Evolutionary conservation across 2,113 vertebrate genomes (phyloP), one percentile per base, ranked within the genome.

Genomic region (Cynopterus brachyotis): DNA sequence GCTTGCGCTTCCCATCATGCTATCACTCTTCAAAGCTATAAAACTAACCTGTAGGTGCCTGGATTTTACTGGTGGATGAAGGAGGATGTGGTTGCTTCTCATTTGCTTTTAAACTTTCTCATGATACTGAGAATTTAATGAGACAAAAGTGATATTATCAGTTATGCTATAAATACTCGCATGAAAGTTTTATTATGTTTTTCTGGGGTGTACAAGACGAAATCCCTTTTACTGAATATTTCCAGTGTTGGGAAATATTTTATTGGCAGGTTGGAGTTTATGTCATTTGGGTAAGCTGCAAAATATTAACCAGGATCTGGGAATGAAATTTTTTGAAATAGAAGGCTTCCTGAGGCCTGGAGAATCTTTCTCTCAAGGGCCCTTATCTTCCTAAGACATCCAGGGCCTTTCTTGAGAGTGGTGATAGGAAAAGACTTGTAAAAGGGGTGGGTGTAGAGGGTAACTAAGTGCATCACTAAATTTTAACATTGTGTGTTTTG

Each of bases 41-140:
- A 72, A 90, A 60, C 17, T 60, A 60, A 0, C 94, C 67, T 92
- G 16, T 28, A 90, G 40, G 84, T 73, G 66, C 92, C 42, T 60
- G 17, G 55, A 67, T 96, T 94, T 95, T 88, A 53, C 26, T 92
- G 70, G 60, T 64, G 35, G 53, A 64, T 76, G 53, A 88, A 72
- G 70, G 76, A 79, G 9, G 28, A 5, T 59, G 6, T 79, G 42
- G 66, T 17, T 45, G 13, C 59, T 94, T 96, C 72, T 95, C 76
- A 90, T 88, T 81, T 88, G 87, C 73, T 92, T 95, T 84, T 81
- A 42, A 91, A 97, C 76, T 96, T 96, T 93, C 53, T 95, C 47
- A 66, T 79, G 62, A 59, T 93, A 28, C 28, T 96, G 83, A 86
- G 82, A 89, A 89, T 96, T 92, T 93, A 45, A 26, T 91, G 94